Evolutionary conservation across 2,113 vertebrate species (phyloP).

Genomic region (Triplophysa tibetana): DNA sequence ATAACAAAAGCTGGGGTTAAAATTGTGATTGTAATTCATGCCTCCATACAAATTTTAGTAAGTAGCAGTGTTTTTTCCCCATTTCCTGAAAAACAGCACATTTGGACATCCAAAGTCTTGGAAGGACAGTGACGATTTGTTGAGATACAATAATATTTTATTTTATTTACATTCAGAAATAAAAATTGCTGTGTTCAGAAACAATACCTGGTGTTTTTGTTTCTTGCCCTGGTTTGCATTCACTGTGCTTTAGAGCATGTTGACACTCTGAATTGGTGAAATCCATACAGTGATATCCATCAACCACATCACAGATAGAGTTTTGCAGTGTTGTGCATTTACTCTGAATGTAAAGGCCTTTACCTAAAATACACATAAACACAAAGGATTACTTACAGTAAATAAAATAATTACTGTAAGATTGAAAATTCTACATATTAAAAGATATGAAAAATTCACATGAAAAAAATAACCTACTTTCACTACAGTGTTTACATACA

Average conservation of each 20-base stretch:
- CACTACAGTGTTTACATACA: slow-evolving; percentile 40
- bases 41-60: too few species aligned
- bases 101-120: too few species aligned
- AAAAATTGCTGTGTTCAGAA: not conserved
- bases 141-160: too few species aligned
- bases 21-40: too few species aligned
- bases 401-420: too few species aligned
- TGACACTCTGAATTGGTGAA: not conserved
- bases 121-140: too few species aligned
- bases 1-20: too few species aligned
- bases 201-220: slow-evolving; percentile 39
- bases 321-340: not conserved
- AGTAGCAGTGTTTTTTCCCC: too few species aligned
- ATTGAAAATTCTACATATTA: not conserved
- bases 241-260: slow-evolving; percentile 11
- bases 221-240: slow-evolving; percentile 35
- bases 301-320: slow-evolving; percentile 25
- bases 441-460: not conserved
- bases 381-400: fast-evolving
- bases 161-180: too few species aligned
- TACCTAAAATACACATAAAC: not conserved
- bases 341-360: slow-evolving; percentile 8
- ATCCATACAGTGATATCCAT: slow-evolving; percentile 38
- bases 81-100: too few species aligned
- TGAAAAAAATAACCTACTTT: slow-evolving; percentile 30